Conservation (phyloP, 2,888 invertebrate genomes). For the Leptopilina syphax region DNA sequence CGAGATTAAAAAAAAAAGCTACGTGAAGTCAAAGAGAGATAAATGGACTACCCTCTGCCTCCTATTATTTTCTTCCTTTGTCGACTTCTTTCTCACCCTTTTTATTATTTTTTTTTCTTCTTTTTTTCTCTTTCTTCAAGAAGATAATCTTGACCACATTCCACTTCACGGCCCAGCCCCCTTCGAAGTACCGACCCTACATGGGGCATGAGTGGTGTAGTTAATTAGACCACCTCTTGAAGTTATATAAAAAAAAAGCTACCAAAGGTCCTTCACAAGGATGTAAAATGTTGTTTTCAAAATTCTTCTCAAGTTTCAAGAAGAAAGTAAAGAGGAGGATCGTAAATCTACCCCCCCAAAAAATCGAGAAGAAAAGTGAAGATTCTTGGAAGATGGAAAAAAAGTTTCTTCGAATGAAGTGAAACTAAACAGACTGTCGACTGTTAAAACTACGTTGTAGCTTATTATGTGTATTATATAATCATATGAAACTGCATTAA, state of each 20-base stretch:
- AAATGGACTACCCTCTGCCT: neutral
- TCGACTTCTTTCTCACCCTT: constrained; percentile 11
- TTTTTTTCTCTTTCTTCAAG: neutral
- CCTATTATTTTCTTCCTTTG: neutral
- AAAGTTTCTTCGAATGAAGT: too few species aligned
- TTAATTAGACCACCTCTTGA: neutral
- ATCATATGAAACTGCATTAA: too few species aligned
- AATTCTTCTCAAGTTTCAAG: neutral
- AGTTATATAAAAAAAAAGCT: neutral
- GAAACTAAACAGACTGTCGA: too few species aligned
- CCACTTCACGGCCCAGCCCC: constrained; percentile 9
- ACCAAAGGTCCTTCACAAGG: neutral
- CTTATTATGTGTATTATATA: too few species aligned
- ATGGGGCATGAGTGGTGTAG: neutral
- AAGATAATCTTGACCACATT: constrained; percentile 16
- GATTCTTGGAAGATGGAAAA: too few species aligned
- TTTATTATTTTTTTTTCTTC: constrained; percentile 9
- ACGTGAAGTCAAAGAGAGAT: constrained; percentile 1
- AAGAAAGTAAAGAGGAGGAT: too few species aligned
- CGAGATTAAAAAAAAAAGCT: neutral
- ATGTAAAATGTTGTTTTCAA: constrained; percentile 13
- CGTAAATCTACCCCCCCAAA: too few species aligned
- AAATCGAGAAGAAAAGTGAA: too few species aligned
- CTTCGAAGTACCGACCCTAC: constrained; percentile 8
- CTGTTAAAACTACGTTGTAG: too few species aligned